These are phyloP conservation scores for Acanthornis magna DNA, from an alignment of 2,797 vertebrate species.

Conservation along the genomic window DNA sequence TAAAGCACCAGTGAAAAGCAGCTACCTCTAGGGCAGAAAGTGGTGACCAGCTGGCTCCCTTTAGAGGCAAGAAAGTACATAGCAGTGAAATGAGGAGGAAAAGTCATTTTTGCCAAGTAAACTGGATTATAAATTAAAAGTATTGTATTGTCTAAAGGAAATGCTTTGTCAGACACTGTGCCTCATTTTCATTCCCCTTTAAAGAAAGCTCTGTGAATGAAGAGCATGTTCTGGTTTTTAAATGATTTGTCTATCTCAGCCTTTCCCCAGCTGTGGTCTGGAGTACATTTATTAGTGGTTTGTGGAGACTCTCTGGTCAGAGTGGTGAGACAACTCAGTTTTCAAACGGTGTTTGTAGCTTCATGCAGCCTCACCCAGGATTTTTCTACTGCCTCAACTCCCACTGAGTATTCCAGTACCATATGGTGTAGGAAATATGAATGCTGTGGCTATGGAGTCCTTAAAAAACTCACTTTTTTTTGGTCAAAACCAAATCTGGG, in stretches of 20 bases:
- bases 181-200: constrained; percentile 26
- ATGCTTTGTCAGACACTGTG: constrained; percentile 40
- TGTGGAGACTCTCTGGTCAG: constrained; percentile 59
- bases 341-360: constrained; percentile 27
- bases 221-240: constrained; percentile 52
- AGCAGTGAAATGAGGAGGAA: constrained; percentile 21
- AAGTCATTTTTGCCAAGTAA: constrained; percentile 30
- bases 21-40: constrained; percentile 60
- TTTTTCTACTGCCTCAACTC: constrained; percentile 1
- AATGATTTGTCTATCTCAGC: constrained; percentile 60
- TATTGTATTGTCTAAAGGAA: constrained; percentile 53
- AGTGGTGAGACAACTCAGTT: constrained; percentile 34
- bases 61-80: constrained; percentile 12
- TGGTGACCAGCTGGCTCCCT: constrained; percentile 40
- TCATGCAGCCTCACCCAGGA: constrained; percentile 19
- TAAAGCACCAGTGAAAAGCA: constrained; percentile 50
- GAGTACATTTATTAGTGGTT: constrained; percentile 61
- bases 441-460: not conserved
- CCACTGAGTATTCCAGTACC: not conserved
- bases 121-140: constrained; percentile 60
- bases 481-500: not conserved
- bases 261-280: constrained; percentile 54
- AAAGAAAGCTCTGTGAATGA: constrained; percentile 40
- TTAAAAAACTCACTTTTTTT: not conserved
- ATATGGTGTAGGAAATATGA: not conserved